Evolutionary conservation across 2,797 vertebrate genomes (phyloP), one percentile per base, ranked within the genome.

Genomic region (Bradypodion ventrale): DNA sequence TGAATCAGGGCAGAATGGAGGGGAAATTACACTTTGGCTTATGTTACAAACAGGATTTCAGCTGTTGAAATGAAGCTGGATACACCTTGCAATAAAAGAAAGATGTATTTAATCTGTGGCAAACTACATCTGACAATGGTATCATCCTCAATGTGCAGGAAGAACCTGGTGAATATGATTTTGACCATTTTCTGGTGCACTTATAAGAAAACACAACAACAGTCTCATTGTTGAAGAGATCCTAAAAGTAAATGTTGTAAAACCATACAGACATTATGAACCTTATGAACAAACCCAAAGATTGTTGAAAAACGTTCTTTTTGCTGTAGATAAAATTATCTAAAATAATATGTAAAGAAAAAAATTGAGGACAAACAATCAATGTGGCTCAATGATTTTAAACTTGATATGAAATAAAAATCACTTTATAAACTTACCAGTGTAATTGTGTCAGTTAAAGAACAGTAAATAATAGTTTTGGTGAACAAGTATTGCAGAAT

Each of bases 191-290:
- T 56, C 5, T 16, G 2, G 89, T 86, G 86, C 89, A 91, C 40
- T 94, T 93, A 95, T 91, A 93, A 92, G 91, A 92, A 10, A 29
- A 70, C 88, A 92, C 80, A 91, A 7, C 72, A n/a, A n/a, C n/a
- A n/a, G 56, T 87, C 89, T 92, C 83, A 81, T 59, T 88, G 81
- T 79, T 65, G 60, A 44, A 92, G 75, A 85, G 91, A 91, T 88
- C 91, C 89, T 92, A 92, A 87, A 93, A 88, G 89, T 78, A 89
- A 35, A 82, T 83, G 19, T 84, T 88, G 87, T 87, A 85, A 92
- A 87, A 84, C 86, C 79, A 73, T 89, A 89, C 87, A 85, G 93
- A 88, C 44, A 23, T 16, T 42, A 60, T n/a, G 52, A 4, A 88
- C 44, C 23, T 16, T 42, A 60, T n/a, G 52, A 4, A 65, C 83